Percentiles rank a stretch among this genome's conserved stretches.
phyloP scores from a whole-genome alignment of 2,888 invertebrate species.

The Amblyjoppa fuscipennis region DNA sequence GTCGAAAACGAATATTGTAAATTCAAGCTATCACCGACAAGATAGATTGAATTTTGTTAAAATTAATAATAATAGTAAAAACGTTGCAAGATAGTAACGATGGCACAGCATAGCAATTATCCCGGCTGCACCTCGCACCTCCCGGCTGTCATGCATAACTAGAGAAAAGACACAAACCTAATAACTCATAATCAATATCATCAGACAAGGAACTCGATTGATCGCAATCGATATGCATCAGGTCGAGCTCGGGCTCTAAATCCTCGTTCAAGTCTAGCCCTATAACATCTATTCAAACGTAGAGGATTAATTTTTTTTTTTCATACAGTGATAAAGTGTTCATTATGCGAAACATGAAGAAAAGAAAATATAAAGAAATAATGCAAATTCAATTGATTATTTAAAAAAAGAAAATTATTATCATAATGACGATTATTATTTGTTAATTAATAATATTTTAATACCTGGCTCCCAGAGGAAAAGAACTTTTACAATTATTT shows the following conservation, averaged over 20 bases:
- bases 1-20: slow-evolving; percentile 29
- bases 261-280: slow-evolving; percentile 73
- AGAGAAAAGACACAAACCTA: slow-evolving; percentile 72
- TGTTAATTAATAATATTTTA: slow-evolving; percentile 3
- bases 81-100: slow-evolving; percentile 54
- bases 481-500: background rate
- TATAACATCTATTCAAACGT: slow-evolving; percentile 72
- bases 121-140: slow-evolving; percentile 60
- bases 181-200: slow-evolving; percentile 68
- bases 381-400: background rate
- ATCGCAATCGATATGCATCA: slow-evolving; percentile 70
- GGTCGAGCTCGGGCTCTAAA: slow-evolving; percentile 68
- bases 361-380: background rate
- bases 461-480: background rate
- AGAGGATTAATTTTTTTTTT: slow-evolving; percentile 34
- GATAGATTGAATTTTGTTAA: slow-evolving; percentile 39
- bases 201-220: slow-evolving; percentile 66
- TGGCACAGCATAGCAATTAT: slow-evolving; percentile 58
- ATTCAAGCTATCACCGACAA: slow-evolving; percentile 37
- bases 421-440: background rate
- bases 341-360: background rate
- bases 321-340: slow-evolving; percentile 9
- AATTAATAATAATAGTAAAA: background rate
- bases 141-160: slow-evolving; percentile 63
- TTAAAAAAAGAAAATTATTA: background rate